These are phyloP conservation scores for Cuculus canorus DNA, from an alignment of 2,797 vertebrate genomes.

Conservation along the genomic window DNA sequence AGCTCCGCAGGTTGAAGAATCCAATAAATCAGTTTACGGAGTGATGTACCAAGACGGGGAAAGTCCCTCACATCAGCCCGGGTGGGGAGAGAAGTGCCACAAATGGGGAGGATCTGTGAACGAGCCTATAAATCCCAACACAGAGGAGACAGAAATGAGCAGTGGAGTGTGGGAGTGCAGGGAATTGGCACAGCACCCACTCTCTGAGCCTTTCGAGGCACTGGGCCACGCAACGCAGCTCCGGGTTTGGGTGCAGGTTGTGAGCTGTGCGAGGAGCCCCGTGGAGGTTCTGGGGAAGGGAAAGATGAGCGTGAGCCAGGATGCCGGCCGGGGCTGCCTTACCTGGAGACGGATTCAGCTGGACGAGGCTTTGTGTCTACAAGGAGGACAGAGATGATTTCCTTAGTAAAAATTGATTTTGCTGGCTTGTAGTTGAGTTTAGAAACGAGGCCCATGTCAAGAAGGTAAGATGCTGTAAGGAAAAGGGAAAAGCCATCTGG, in stretches of 20 bases:
- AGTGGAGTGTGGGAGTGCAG: neutral
- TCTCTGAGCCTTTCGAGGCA: neutral
- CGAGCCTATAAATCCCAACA: neutral
- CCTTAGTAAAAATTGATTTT: neutral
- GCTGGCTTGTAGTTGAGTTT: neutral
- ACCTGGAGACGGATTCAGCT: neutral
- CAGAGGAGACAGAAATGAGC: conserved; percentile 43
- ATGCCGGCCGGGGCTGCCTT: neutral
- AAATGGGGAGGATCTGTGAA: conserved; percentile 13
- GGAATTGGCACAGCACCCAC: conserved; percentile 15
- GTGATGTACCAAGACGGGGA: neutral
- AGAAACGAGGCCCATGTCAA: neutral
- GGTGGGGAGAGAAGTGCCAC: neutral
- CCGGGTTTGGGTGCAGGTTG: neutral
- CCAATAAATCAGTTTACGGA: neutral
- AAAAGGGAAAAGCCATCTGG: neutral
- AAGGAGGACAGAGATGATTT: neutral
- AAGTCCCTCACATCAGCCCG: neutral
- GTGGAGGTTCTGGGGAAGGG: neutral
- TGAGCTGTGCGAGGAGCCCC: neutral
- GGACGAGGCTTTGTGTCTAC: neutral
- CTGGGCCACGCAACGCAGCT: neutral
- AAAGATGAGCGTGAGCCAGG: neutral
- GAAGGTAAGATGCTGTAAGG: neutral
- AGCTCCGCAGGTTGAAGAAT: neutral